Base-by-base conservation (phyloP, 2,888 invertebrate species). In the Dicyrtoma fusca region DNA sequence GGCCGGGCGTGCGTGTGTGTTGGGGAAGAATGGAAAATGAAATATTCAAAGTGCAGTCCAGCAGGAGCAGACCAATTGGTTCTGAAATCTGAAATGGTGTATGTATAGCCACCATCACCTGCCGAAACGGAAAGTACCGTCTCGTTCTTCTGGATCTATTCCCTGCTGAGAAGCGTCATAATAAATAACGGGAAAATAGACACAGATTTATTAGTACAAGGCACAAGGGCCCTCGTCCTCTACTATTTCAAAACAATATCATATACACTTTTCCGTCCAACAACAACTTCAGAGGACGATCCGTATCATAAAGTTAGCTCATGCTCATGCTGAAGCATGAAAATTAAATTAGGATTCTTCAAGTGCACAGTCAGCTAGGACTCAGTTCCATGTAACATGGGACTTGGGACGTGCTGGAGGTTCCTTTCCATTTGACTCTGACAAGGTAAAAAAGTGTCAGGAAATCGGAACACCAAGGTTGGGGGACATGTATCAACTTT, bases 161-260 rank as follows among this genome's bases (percentile, higher is more conserved):
- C 63, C 73, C 74, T 73, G 76, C 76, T 77, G 76, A 45, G 75
- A 21, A 45, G 42, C 59, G 75, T 77, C 77, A 77, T 73, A 77
- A 77, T 76, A 77, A 77, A 77, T 77, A 76, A 77, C 76, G 73
- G 72, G 63, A 74, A 75, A 72, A 61, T 26, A 69, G 72, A 72
- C 74, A 51, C 49, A 70, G 64, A 73, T 75, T 53, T 59, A 68
- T 53, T 62, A 42, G 55, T 34, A 55, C 47, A 55, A 34, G 64
- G 25, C 8, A 44, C 17, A 69, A 57, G 25, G 49, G 53, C 34
- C 26, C 42, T n/a, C 42, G 14, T 21, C 53, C 34, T 17, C 51
- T 19, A 51, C 21, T 21, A 55, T 44, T 68, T 42, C 55, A 42
- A 68, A 55, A 55, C 53, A 68, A 34, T 68, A 26, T 42, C 19